Evolutionary conservation across 2,888 invertebrate genomes (phyloP), one percentile per base, ranked within the genome.

Genomic region (Hirtodrosophila confusa): DNA sequence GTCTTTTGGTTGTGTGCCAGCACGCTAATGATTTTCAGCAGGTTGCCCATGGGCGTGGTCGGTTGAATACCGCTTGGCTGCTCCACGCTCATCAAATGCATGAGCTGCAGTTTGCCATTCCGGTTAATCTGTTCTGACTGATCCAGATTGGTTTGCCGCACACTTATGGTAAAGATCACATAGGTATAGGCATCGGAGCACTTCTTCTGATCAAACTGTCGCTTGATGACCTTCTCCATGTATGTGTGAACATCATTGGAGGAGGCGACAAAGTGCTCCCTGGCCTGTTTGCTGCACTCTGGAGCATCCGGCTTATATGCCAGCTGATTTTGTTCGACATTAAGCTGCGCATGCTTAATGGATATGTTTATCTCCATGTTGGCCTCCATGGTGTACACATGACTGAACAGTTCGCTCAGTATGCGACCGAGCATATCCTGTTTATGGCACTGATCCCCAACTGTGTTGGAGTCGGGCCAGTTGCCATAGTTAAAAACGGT

Each of bases 81-180:
- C 3, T 47, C 8, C 1, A 57, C 6, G 11, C 17, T 9, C 44
- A 31, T 39, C 0, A 77, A n/a, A 6, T 77, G 61, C 0, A 77
- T 31, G 1, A 85, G 4, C 24, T 73, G 69, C n/a, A 83, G 48
- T n/a, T 45, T 56, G 8, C 85, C 85, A 27, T 47, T 39, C 10
- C 49, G 29, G 3, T 57, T 61, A 3, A 17, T 24, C 2, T n/a
- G n/a, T n/a, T n/a, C n/a, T n/a, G 66, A 70, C 10, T 41, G 39
- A 0, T 75, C 50, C 12, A 60, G 11, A 31, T 64, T 68, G 1
- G 36, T 31, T 61, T 85, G 77, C 0, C 54, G 37, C 1, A 83
- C 73, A 10, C 58, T 35, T 12, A 78, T 47, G 4, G 36, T 66
- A 45, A 75, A 80, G 4, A 71, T 31, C 1, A 69, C 24, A 48